phyloP scores from a whole-genome alignment of 2,797 vertebrate genomes.

The Malurus splendens region DNA sequence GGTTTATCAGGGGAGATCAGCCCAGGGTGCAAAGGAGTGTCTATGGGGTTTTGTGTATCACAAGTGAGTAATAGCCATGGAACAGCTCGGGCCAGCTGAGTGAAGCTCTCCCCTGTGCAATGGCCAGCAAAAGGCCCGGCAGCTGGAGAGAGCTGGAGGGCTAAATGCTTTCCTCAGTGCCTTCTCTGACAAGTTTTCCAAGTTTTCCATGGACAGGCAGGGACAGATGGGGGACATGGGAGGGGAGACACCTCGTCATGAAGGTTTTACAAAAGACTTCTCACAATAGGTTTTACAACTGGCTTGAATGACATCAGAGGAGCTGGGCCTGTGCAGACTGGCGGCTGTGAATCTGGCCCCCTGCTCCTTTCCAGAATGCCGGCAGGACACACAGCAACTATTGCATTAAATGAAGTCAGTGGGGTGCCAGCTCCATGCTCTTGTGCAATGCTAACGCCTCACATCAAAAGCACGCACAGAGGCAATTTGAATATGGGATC shows the following conservation, averaged over 20 bases:
- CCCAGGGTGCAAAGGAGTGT: neutral
- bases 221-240: neutral
- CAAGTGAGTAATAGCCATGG: neutral
- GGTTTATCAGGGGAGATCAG: slow-evolving; percentile 22
- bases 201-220: neutral
- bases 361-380: neutral
- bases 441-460: neutral
- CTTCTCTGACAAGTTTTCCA: accelerated
- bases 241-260: neutral
- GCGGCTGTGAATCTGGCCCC: neutral
- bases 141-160: neutral
- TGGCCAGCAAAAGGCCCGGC: neutral
- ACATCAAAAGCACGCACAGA: neutral
- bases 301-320: neutral
- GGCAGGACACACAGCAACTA: neutral
- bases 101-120: neutral
- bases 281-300: slow-evolving; percentile 28
- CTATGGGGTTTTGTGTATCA: neutral
- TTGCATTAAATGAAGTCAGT: neutral
- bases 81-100: neutral
- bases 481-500: neutral
- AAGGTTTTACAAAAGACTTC: slow-evolving; percentile 5
- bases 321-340: neutral
- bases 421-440: neutral
- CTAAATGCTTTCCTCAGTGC: neutral